These are phyloP conservation scores for Apistogramma diplotaenia DNA, from an alignment of 2,113 vertebrate genomes.

Conservation along the genomic window DNA sequence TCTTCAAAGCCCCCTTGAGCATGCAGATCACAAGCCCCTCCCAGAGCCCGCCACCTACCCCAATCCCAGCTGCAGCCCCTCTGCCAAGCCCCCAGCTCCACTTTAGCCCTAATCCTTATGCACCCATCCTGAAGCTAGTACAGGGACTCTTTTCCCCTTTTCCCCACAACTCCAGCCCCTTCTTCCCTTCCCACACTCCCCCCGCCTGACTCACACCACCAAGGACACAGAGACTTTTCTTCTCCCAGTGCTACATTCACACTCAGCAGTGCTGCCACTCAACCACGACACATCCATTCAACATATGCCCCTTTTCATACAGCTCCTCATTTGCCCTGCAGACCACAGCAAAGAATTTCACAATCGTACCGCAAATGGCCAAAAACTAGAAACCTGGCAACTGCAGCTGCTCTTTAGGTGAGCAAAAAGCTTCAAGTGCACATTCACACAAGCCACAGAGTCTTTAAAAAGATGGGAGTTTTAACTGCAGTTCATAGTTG, in stretches of 20 bases:
- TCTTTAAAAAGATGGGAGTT: constrained; percentile 41
- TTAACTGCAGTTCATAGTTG: constrained; percentile 37
- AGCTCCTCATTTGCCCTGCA: constrained; percentile 37
- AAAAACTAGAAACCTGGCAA: constrained; percentile 60
- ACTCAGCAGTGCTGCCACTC: constrained; percentile 60
- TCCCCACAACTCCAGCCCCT: constrained; percentile 23
- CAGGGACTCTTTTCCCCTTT: constrained; percentile 8
- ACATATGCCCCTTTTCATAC: constrained; percentile 55
- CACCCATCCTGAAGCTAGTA: constrained; percentile 38
- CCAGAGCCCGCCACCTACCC: not conserved
- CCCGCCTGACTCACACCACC: not conserved
- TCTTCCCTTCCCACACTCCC: not conserved
- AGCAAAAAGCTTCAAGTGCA: constrained; percentile 21
- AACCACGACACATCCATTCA: constrained; percentile 56
- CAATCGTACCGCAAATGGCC: constrained; percentile 63
- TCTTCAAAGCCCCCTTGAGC: constrained; percentile 60
- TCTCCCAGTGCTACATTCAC: constrained; percentile 69
- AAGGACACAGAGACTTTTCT: constrained; percentile 74
- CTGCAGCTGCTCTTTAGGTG: constrained; percentile 60
- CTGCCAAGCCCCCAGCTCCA: constrained; percentile 26
- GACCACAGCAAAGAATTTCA: constrained; percentile 72
- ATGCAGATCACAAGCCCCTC: constrained; percentile 24
- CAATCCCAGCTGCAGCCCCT: constrained; percentile 23
- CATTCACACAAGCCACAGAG: not conserved
- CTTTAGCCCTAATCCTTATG: constrained; percentile 38